phyloP scores from a whole-genome alignment of 2,797 vertebrate species.

The Sternotherus odoratus region DNA sequence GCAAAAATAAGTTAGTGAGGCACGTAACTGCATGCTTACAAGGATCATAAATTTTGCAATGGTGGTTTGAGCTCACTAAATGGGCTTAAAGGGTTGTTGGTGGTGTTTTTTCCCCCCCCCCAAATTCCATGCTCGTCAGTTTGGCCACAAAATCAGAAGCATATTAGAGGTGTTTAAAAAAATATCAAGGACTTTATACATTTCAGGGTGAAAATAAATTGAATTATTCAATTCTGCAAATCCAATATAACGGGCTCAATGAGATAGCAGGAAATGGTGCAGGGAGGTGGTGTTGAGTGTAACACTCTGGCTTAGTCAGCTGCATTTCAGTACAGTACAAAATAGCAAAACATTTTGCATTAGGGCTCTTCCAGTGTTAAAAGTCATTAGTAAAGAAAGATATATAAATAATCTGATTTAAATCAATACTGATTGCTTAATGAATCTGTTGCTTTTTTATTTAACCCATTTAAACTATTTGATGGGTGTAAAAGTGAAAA shows the following conservation, averaged over 20 bases:
- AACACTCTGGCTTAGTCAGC: neutral
- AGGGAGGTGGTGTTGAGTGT: neutral
- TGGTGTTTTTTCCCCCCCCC: neutral
- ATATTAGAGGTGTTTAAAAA: neutral
- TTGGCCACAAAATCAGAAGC: neutral
- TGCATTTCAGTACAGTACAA: neutral
- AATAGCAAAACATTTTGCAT: neutral
- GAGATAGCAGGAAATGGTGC: neutral
- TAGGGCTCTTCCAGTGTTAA: neutral
- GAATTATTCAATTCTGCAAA: neutral
- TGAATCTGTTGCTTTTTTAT: neutral
- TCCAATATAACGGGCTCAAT: neutral
- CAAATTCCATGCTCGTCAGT: neutral
- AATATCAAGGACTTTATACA: neutral
- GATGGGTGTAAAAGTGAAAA: slow-evolving; percentile 22
- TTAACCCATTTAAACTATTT: slow-evolving; percentile 4
- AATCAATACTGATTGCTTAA: slow-evolving; percentile 20
- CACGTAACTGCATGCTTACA: neutral
- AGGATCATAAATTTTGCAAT: neutral
- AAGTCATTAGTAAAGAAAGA: neutral
- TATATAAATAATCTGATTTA: neutral
- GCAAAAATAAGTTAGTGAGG: neutral
- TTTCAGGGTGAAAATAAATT: neutral
- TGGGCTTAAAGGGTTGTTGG: neutral
- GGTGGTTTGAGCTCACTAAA: neutral